Evolutionary conservation across 2,113 vertebrate genomes (phyloP).

Genomic region (Litocranius walleri): DNA sequence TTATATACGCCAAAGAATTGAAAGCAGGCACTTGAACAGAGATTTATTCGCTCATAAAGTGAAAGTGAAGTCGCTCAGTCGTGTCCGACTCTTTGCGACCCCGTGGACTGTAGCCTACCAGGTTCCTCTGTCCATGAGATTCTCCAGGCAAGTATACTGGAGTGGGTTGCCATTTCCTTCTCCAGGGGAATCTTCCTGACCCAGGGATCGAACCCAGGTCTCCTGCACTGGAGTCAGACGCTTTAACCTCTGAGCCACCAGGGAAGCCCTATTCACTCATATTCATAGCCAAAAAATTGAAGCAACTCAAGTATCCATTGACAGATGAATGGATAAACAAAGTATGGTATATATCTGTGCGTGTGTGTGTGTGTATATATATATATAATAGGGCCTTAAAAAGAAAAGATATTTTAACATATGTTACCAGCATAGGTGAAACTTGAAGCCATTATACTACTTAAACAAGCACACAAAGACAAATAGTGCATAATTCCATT

Average conservation of each 20-base stretch:
- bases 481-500: background rate
- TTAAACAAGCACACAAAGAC: background rate
- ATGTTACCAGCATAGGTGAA: background rate
- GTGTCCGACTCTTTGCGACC: too few relatives aligned
- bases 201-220: too few relatives aligned
- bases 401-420: background rate
- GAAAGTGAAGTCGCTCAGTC: too few relatives aligned
- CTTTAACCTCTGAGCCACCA: too few relatives aligned
- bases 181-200: too few relatives aligned
- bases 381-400: background rate
- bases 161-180: too few relatives aligned
- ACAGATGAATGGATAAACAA: background rate
- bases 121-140: too few relatives aligned
- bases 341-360: background rate
- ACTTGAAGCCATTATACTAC: background rate
- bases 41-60: background rate
- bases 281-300: background rate
- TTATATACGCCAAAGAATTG: background rate
- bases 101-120: too few relatives aligned
- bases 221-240: too few relatives aligned
- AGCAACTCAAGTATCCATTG: background rate
- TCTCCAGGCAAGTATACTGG: too few relatives aligned
- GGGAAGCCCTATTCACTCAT: background rate
- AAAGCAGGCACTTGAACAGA: background rate
- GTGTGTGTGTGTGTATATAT: rapidly evolving